These are phyloP conservation scores for Dryas iulia DNA, from an alignment of 1,140 invertebrate genomes.

Conservation along the genomic window DNA sequence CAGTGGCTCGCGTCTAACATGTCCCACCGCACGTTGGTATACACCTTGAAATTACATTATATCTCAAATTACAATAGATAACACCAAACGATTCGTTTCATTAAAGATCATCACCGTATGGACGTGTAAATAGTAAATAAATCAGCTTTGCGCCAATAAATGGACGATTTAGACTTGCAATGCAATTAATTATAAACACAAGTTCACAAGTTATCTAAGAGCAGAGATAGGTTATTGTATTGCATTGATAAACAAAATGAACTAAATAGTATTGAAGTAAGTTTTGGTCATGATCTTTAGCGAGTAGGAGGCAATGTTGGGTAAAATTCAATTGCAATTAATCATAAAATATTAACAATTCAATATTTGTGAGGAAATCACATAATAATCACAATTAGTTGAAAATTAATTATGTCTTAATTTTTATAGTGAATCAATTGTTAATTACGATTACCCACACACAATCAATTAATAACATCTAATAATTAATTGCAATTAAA, in stretches of 20 bases:
- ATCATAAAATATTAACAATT: too few relatives aligned
- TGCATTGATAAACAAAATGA: not conserved
- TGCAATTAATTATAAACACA: not conserved
- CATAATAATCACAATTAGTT: too few relatives aligned
- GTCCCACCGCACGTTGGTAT: conserved; percentile 58
- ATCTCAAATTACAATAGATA: not conserved
- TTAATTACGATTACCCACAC: too few relatives aligned
- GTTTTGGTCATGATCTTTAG: conserved; percentile 44
- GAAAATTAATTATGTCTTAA: too few relatives aligned
- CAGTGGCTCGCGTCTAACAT: conserved; percentile 68
- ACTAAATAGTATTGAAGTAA: not conserved
- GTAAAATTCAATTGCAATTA: too few relatives aligned
- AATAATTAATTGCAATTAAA: too few relatives aligned
- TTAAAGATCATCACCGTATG: conserved; percentile 3
- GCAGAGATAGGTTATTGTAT: not conserved
- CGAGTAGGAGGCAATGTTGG: conserved; percentile 18
- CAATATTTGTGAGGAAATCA: too few relatives aligned
- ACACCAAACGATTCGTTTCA: not conserved
- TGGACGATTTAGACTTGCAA: conserved; percentile 4
- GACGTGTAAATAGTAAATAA: not conserved
- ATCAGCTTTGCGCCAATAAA: not conserved
- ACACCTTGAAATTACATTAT: conserved; percentile 48
- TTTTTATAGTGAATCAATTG: too few relatives aligned
- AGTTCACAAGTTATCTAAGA: not conserved
- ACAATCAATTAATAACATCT: too few relatives aligned